Base-by-base conservation (phyloP, 2,888 invertebrate species). In the Campopleginae sp. region DNA sequence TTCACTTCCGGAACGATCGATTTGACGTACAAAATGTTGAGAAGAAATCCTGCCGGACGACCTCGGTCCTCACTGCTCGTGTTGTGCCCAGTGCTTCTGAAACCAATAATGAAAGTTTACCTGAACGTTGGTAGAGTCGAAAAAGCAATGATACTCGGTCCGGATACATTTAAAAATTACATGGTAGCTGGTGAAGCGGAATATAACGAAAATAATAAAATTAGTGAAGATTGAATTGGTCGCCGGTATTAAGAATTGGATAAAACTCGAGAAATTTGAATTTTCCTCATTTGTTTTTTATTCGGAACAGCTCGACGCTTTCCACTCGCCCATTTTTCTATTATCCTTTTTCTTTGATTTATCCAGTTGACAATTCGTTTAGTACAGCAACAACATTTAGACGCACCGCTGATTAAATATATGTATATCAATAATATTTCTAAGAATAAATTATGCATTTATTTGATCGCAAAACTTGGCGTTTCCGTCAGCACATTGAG, bases 21-120 rank as follows among this genome's bases (percentile, higher is more conserved):
- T 23, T 54, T 93, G 10, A 86, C 92, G 84, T 92, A 91, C 17
- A 92, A 91, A 86, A 91, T 93, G 89, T 81, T 93, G 23, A 89
- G 89, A 14, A 90, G 90, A 81, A 80, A 90, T 19, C 78, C 90
- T 6, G 0, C 46, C 0, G 81, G 81, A 44, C 91, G 93, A 72
- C 93, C 93, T 0, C 89, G 85, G 3, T 90, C 91, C 23, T 86
- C 89, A 27, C 90, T 91, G 44, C 86, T 93, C 3, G 71, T 93
- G 7, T 87, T 91, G 0, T 92, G 91, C 44, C 93, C 92, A 1
- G 80, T 76, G 27, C 51, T 85, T n/a, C 44, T 82, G 66, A 5
- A 75, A 1, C 66, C 85, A 42, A 85, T 85, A 71, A 72, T 82
- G 7, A 80, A 85, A 72, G 85, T 85, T 61, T 85, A 77, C 61